phyloP scores from a whole-genome alignment of 2,113 vertebrate species.

The Rhinoderma darwinii region DNA sequence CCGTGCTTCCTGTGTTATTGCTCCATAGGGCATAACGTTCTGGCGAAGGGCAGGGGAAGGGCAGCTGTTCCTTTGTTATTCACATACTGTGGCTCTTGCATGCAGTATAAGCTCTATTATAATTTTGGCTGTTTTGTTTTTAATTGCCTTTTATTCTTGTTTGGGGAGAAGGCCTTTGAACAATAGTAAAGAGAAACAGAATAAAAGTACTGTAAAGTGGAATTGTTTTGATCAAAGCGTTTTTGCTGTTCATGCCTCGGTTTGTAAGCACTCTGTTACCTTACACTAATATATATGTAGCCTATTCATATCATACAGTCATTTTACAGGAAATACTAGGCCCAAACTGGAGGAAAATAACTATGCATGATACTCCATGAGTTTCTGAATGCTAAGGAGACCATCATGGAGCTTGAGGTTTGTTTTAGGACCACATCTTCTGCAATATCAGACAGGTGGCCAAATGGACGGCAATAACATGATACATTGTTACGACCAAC shows the following conservation, averaged over 20 bases:
- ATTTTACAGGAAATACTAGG: neutral
- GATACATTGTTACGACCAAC: no score
- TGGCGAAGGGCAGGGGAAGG: conserved; percentile 54
- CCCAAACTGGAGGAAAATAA: no score
- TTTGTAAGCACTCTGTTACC: neutral
- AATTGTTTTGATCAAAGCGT: neutral
- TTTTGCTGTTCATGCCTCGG: neutral
- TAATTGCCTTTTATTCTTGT: conserved; percentile 40
- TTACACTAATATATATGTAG: neutral
- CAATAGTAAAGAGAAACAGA: neutral
- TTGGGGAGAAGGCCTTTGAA: conserved; percentile 1
- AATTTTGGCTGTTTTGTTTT: conserved; percentile 22
- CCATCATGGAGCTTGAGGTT: neutral
- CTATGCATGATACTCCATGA: neutral
- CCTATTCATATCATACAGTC: neutral
- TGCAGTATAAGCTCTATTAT: conserved; percentile 14
- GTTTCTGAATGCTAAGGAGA: neutral
- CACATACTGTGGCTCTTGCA: conserved; percentile 9
- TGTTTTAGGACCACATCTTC: neutral
- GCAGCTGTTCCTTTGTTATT: conserved; percentile 51
- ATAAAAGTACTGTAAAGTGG: neutral
- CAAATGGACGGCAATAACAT: no score
- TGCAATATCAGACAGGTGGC: no score
- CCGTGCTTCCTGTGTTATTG: conserved; percentile 52
- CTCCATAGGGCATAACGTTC: conserved; percentile 58